Base-by-base conservation (phyloP, 2,797 vertebrate genomes). In the Euphonia xanthogaster region DNA sequence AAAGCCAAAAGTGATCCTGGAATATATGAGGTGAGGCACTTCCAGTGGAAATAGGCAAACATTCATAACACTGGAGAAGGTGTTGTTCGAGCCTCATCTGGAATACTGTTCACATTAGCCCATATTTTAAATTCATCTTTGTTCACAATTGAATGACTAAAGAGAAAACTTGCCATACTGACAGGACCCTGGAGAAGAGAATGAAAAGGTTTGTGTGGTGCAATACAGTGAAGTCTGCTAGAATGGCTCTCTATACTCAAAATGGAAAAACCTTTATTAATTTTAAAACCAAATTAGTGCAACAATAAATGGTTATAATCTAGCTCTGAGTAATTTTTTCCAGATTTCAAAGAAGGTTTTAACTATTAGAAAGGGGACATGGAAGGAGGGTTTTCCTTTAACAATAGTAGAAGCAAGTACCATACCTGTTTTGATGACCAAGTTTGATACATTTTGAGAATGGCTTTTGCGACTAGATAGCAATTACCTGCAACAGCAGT, bases 41-140 rank as follows among this genome's bases (percentile, higher is more conserved):
- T 91, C 63, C 78, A 89, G 42, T 91, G 72, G 78, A 94, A 94
- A 89, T 23, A 94, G 51, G 79, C 53, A 91, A 88, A 91, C 58
- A 62, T 63, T 87, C 27, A 0, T 74, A 93, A 86, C 72, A 90
- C 28, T 58, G 45, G 67, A 90, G 91, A 94, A 95, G 62, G 72
- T 74, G 42, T 35, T 96, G 67, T 75, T 85, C 4, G 0, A 94
- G 68, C 22, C 31, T 92, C 47, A 35, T 73, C 63, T 94, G 91
- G 67, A 95, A 94, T 87, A 92, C 45, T 79, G 57, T 63, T 93
- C 81, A 85, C n/a, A 67, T 71, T 89, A 87, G 48, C 28, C 72
- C 86, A 45, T 72, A 76, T 82, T 93, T 93, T 74, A 89, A 91
- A 93, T 85, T 42, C 76, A 66, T 93, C 72, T 89, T 79, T 57